Evolutionary conservation across 2,113 vertebrate genomes (phyloP).

Genomic region (Pelecanoides urinatrix): DNA sequence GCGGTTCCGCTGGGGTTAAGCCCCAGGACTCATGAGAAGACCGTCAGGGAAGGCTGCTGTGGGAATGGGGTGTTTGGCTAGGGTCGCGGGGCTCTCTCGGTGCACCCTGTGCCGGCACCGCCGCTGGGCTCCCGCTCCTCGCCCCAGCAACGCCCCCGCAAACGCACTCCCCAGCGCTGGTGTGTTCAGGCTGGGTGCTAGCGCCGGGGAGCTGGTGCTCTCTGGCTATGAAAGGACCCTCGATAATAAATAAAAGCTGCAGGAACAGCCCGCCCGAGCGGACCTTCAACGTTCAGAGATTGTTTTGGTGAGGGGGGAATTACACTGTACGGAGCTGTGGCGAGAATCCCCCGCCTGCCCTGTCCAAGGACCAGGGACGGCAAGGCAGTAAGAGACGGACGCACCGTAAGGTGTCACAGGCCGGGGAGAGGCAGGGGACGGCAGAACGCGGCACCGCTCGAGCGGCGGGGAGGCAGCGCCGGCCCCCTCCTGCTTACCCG

Average conservation of each 20-base stretch:
- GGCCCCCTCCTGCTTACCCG: too few species aligned
- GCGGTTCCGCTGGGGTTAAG: neutral
- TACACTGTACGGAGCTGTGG: accelerated
- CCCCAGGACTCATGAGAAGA: neutral
- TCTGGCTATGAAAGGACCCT: neutral
- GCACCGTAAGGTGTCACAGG: neutral
- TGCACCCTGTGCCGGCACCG: neutral
- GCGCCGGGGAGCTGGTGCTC: neutral
- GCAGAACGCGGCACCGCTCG: neutral
- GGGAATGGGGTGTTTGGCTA: neutral
- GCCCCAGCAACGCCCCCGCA: neutral
- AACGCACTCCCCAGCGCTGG: neutral
- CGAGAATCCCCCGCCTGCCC: neutral
- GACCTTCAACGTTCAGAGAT: too few species aligned
- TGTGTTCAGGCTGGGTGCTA: neutral
- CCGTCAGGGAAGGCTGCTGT: neutral
- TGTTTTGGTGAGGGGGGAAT: too few species aligned
- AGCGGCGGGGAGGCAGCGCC: too few species aligned
- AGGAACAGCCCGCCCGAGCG: neutral
- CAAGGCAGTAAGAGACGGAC: accelerated
- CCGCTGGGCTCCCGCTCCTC: neutral
- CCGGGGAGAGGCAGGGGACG: neutral
- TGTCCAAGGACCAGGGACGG: too few species aligned
- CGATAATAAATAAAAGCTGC: neutral
- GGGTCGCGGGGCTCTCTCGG: neutral